Base-by-base conservation (phyloP, 2,113 vertebrate genomes). In the Thalassarche chlororhynchos region DNA sequence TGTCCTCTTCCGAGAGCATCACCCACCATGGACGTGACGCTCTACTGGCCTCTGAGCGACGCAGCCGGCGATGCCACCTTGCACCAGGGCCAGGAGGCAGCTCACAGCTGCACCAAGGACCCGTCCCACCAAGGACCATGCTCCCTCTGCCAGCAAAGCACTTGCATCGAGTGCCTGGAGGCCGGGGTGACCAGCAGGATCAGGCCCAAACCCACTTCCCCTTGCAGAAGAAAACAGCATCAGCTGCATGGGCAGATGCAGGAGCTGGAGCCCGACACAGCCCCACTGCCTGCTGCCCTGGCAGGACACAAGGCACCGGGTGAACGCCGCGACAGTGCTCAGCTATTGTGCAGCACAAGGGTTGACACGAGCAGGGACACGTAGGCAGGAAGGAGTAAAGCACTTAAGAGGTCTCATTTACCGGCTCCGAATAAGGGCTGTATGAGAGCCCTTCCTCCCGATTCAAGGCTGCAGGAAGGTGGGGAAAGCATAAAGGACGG, bases 351-450 rank as follows among this genome's bases (percentile, higher is more conserved):
- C n/a, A 72, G 92, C 71, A 32, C 28, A 32, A 21, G 86, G 49
- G 62, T 3, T 52, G 88, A 95, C 71, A 72, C 1, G 8, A 92
- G 80, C 44, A 0, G 40, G 64, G 79, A 84, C 94, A 92, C 51
- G 34, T 70, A 84, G 86, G 86, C 86, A 93, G 93, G 93, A 93
- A 96, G 87, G 72, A 96, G 46, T 31, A 90, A 85, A 93, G 83
- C 52, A 82, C 74, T 75, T 81, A 58, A 64, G 62, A 4, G 17
- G 83, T 58, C 89, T 74, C 79, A 31, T 84, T 62, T 77, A 16
- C 81, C 4, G 12, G 76, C 54, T 94, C 89, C 34, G 20, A 29
- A 72, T 38, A 86, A 71, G 36, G 26, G 52, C 46, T 1, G 1
- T 6, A 7, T 0, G 0, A 88, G 62, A 0, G 0, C 70, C 71